Base-by-base conservation (phyloP, 2,797 vertebrate species). In the Synanceia verrucosa region DNA sequence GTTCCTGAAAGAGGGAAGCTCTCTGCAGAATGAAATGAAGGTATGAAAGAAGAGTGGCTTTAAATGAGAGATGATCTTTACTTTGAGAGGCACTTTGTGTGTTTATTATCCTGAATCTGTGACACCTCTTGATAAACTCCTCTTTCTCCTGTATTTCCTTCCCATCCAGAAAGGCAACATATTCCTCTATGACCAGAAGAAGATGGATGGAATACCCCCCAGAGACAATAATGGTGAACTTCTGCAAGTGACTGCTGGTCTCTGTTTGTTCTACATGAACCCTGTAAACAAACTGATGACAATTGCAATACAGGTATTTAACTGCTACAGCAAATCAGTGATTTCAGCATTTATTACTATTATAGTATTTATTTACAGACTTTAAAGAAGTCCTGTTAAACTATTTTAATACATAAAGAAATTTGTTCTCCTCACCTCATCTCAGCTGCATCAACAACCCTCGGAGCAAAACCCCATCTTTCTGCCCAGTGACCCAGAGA, bases 241-340 rank as follows among this genome's bases (percentile, higher is more conserved):
- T 53, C n/a, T 84, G 37, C 21, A 48, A 0, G 5, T 78, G 34
- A 28, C 82, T 9, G 41, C 82, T 51, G 84, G 82, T 51, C 67
- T 91, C 36, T 88, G 88, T 53, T 81, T 91, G 53, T 52, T 91
- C 43, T 88, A 90, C 67, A 1, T 63, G 46, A 90, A 86, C 47
- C 76, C 70, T 31, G 36, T 86, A n/a, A 70, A 78, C 2, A 83
- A 89, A 84, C 65, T 91, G 48, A 73, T 72, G 62, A 88, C 89
- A 6, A 78, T 90, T 50, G 88, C 89, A 39, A 91, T 90, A 65
- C 87, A 90, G 86, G 88, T 91, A 81, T 47, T 58, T 48, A 3
- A 34, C 5, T 14, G 0, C 28, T 26, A 9, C 2, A 50, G 12
- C 21, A 34, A 23, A 21, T 55, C 23, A 36, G 1, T 41, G n/a